These are phyloP conservation scores for Enteromius radiatus DNA, from an alignment of 2,797 vertebrate species.

Conservation along the genomic window DNA sequence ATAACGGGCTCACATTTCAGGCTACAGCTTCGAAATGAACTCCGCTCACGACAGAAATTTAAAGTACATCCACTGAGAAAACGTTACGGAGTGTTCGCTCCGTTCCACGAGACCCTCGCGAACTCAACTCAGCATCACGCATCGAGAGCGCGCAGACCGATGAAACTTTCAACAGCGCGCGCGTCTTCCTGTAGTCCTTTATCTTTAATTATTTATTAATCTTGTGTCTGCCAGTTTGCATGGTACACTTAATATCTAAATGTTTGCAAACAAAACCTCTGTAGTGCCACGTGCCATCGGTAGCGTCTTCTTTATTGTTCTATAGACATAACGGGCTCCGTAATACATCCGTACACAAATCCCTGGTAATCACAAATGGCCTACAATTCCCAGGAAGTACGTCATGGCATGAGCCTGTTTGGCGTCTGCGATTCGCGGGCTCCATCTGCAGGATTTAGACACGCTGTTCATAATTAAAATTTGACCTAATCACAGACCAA, in stretches of 20 bases:
- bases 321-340: conserved; percentile 9
- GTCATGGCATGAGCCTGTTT: conserved; percentile 42
- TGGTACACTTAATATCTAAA: background rate
- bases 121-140: conserved; percentile 47
- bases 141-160: conserved; percentile 24
- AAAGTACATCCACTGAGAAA: conserved; percentile 1
- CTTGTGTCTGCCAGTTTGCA: background rate
- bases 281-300: conserved; percentile 11
- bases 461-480: background rate
- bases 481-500: background rate
- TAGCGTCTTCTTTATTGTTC: conserved; percentile 17
- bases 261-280: background rate
- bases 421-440: conserved; percentile 43
- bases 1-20: conserved; percentile 8
- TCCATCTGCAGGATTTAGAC: conserved; percentile 67
- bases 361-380: conserved; percentile 46
- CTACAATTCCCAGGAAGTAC: conserved; percentile 65
- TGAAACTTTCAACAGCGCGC: conserved; percentile 54
- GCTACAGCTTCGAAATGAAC: background rate
- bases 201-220: background rate
- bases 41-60: background rate
- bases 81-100: conserved; percentile 13
- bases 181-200: conserved; percentile 27
- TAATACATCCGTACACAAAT: conserved; percentile 43
- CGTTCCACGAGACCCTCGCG: conserved; percentile 12